These are phyloP conservation scores for Danio kyathit DNA, from an alignment of 2,797 vertebrate genomes.

Conservation along the genomic window DNA sequence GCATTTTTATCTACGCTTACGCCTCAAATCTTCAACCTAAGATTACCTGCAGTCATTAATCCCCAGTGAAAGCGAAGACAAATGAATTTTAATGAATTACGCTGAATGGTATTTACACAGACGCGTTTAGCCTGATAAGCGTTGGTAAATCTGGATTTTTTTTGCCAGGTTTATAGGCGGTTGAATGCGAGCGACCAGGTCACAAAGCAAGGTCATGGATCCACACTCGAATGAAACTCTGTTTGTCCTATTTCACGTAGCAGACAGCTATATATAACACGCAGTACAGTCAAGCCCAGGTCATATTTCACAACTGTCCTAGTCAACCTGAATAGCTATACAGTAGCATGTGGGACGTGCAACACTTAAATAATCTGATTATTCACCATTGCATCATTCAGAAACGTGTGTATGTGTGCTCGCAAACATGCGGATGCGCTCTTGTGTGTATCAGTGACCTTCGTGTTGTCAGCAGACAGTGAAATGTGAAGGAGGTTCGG, in stretches of 20 bases:
- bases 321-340: background rate
- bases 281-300: conserved; percentile 31
- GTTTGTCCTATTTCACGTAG: conserved; percentile 33
- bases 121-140: conserved; percentile 39
- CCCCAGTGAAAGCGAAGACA: conserved; percentile 37
- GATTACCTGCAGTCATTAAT: conserved; percentile 51
- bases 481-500: background rate
- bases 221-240: conserved; percentile 33
- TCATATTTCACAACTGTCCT: conserved; percentile 31
- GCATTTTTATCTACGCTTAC: conserved; percentile 12
- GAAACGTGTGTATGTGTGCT: background rate
- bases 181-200: background rate
- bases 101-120: conserved; percentile 4
- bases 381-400: background rate
- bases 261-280: conserved; percentile 51
- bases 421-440: background rate
- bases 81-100: conserved; percentile 17
- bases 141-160: conserved; percentile 2
- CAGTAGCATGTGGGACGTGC: background rate
- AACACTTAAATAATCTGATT: background rate
- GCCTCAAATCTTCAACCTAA: conserved; percentile 24
- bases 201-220: conserved; percentile 21
- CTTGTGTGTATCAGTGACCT: conserved; percentile 30
- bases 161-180: conserved; percentile 2
- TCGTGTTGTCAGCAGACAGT: conserved; percentile 28